phyloP scores from a whole-genome alignment of 2,888 invertebrate species.

The Monopis laevigella region DNA sequence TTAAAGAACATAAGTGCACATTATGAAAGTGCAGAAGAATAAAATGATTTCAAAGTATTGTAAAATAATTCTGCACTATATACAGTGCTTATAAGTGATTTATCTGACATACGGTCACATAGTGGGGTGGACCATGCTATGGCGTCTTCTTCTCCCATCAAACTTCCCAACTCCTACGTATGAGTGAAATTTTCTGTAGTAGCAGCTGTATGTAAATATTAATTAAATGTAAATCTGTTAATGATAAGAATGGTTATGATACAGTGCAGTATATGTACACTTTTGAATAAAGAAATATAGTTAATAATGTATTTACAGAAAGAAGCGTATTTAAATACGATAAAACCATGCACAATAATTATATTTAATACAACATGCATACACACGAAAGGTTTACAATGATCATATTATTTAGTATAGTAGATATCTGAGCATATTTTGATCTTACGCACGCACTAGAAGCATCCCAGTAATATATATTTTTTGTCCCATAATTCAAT shows the following conservation, averaged over 20 bases:
- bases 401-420: too few species aligned
- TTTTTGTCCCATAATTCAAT: background rate
- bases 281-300: background rate
- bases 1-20: background rate
- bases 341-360: background rate
- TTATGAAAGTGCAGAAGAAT: background rate
- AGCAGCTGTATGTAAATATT: constrained; percentile 45
- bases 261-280: background rate
- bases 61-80: constrained; percentile 26
- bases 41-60: constrained; percentile 3
- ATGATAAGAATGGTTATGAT: background rate
- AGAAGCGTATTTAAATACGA: background rate
- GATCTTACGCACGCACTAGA: background rate
- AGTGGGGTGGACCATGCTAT: constrained; percentile 48
- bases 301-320: background rate
- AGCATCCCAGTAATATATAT: background rate
- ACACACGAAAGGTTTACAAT: too few species aligned
- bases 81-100: constrained; percentile 42
- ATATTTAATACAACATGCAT: too few species aligned
- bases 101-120: constrained; percentile 48
- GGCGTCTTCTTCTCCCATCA: constrained; percentile 46
- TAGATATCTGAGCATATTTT: too few species aligned
- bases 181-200: constrained; percentile 61
- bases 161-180: constrained; percentile 44
- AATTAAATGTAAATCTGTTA: background rate